Evolutionary conservation across 2,888 invertebrate species (phyloP).

Genomic region (Erebia aethiops): DNA sequence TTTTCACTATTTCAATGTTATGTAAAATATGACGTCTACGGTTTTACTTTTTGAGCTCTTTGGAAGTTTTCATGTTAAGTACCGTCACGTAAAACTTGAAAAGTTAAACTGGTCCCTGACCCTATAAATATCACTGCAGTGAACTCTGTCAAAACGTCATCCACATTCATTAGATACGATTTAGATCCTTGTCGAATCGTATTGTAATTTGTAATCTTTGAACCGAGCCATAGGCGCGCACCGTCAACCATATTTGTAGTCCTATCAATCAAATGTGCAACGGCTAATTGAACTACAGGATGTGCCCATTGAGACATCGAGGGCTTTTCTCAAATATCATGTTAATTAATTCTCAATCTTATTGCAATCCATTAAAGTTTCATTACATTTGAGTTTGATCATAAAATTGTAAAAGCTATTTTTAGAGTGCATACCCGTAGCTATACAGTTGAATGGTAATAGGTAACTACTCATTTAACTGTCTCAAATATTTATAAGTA

Average conservation of each 20-base stretch:
- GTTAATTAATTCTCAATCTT: constrained; percentile 34
- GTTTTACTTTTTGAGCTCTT: too few species aligned
- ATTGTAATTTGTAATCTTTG: constrained; percentile 20
- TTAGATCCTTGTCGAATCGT: neutral
- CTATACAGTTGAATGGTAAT: constrained; percentile 23
- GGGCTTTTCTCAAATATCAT: constrained; percentile 30
- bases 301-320: constrained; percentile 63
- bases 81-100: too few species aligned
- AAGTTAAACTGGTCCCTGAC: too few species aligned
- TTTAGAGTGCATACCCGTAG: constrained; percentile 23
- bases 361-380: constrained; percentile 26
- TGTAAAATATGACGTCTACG: too few species aligned
- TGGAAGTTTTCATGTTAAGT: too few species aligned
- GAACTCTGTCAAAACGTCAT: neutral
- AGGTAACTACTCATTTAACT: constrained; percentile 23
- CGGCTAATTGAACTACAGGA: constrained; percentile 77
- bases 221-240: constrained; percentile 25
- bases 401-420: constrained; percentile 23
- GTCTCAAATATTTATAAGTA: constrained; percentile 15
- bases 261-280: constrained; percentile 64
- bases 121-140: neutral
- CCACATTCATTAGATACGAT: constrained; percentile 1
- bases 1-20: too few species aligned
- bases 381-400: constrained; percentile 2
- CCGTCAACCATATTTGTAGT: constrained; percentile 45